Base-by-base conservation (phyloP, 2,113 vertebrate genomes). In the Tricholaema leucomelas region DNA sequence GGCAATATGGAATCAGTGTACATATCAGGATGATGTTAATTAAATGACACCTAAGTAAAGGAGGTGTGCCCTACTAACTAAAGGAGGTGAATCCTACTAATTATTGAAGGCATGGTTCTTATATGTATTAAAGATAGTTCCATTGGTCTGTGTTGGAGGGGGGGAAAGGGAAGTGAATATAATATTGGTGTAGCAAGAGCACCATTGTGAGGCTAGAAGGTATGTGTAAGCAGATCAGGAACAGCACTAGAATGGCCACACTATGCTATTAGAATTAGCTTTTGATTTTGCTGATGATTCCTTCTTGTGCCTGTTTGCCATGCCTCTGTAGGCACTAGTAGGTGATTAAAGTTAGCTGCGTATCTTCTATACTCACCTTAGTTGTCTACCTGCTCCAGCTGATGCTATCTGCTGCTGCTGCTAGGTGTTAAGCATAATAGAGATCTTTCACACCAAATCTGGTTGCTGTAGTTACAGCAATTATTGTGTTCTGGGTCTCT, bases 401-500 rank as follows among this genome's bases (percentile, higher is more conserved):
- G 85, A 60, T 93, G 58, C 38, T 94, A 82, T 80, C 79, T 81
- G 72, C 75, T 81, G 73, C 82, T 78, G 30, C 58, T 90, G 6
- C 64, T 69, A 23, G 81, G 81, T 80, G 67, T 91, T 61, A 58
- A 52, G 81, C 77, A 78, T 80, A 92, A 83, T 44, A 88, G 76
- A 89, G 74, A 75, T 91, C 73, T 90, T 94, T 92, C 87, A 83
- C 71, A 83, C 70, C 19, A 6, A 85, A 81, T 64, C 83, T 18
- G 40, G 94, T 94, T 95, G 95, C 93, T 95, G 85, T 96, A 94
- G 91, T 95, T 93, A 95, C 92, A 94, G 92, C 91, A 94, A 33
- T 94, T 93, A 87, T 54, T 93, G 64, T 96, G 85, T 93, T 91
- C 91, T 83, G 63, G 44, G 74, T 85, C 90, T 96, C 77, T 61